Evolutionary conservation across 2,888 invertebrate species (phyloP), one percentile per base, ranked within the genome.

Genomic region (Xylocampa areola): DNA sequence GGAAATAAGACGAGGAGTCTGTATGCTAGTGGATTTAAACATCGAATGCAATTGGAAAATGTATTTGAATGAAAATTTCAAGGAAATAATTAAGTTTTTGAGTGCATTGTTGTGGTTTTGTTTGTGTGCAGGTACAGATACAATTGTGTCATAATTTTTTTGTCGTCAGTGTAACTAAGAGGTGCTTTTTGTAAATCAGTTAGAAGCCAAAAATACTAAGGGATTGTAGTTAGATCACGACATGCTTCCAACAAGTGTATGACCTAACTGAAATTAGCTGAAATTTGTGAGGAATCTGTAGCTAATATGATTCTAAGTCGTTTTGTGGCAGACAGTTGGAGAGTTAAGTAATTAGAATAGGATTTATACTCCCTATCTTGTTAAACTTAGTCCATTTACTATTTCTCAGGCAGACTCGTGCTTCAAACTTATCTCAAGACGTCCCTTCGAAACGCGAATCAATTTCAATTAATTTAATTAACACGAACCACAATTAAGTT

Each of bases 401-500:
- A 52, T 49, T 36, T 16, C 48, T 48, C 30, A 58, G 40, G 32
- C 37, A 43, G 35, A 39, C 37, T 44, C 16, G 23, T 23, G 5
- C 29, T 19, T 40, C 30, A 8, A 66, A 66, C 47, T 60, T 50
- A 11, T 40, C 45, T 44, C 36, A 59, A 35, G 33, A 53, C 16
- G 36, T 49, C 55, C 30, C 25, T 52, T 55, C 13, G 39, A 61
- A 49, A 30, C 29, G 37, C 52, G 35, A 60, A 61, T 61, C 60
- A 54, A 60, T 68, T 64, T 64, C 64, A 69, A 77, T 80, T 76
- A 77, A 82, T 82, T 81, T 77, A 80, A 85, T 84, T 83, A 81
- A 79, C 76, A 72, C 78, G 32, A 73, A 69, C 79, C 67, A 80
- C 78, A 84, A 84, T 85, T 84, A 84, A 80, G 79, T 78, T 81